These are phyloP conservation scores for Pocillopora verrucosa DNA, from an alignment of 64 coral and sea anemone species.

Conservation along the genomic window DNA sequence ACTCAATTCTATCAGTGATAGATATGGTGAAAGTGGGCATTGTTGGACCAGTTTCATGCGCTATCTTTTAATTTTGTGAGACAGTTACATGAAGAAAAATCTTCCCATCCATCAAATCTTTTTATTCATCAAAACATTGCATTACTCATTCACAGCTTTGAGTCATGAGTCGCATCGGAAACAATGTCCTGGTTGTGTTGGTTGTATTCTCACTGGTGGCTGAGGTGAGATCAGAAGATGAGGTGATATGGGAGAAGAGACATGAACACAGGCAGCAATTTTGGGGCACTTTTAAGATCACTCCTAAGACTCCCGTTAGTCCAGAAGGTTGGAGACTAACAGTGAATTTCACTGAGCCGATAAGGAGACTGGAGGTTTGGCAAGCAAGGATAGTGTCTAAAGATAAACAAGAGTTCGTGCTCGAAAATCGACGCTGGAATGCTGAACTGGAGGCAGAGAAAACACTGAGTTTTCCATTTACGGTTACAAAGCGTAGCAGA, in stretches of 20 bases:
- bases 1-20: too few species aligned
- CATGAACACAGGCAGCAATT: not conserved
- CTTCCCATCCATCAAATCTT: not conserved
- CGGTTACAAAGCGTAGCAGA: not conserved
- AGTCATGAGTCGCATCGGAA: not conserved
- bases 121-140: not conserved
- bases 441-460: not conserved
- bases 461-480: constrained; percentile 4
- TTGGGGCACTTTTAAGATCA: constrained; percentile 6
- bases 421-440: constrained; percentile 43
- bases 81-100: too few species aligned
- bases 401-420: constrained; percentile 23
- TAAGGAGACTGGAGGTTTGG: constrained; percentile 31
- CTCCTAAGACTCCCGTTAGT: not conserved
- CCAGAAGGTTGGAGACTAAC: constrained; percentile 59
- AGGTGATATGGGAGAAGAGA: not conserved
- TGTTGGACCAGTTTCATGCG: too few species aligned
- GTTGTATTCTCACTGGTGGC: not conserved
- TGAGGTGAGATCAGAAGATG: not conserved
- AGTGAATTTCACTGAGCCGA: constrained; percentile 49
- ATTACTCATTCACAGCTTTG: not conserved
- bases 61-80: too few species aligned
- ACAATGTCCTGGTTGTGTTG: not conserved
- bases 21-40: too few species aligned
- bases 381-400: constrained; percentile 14